Evolutionary conservation across 1,140 invertebrate species (phyloP).

Genomic region (Hylaeus anthracinus): DNA sequence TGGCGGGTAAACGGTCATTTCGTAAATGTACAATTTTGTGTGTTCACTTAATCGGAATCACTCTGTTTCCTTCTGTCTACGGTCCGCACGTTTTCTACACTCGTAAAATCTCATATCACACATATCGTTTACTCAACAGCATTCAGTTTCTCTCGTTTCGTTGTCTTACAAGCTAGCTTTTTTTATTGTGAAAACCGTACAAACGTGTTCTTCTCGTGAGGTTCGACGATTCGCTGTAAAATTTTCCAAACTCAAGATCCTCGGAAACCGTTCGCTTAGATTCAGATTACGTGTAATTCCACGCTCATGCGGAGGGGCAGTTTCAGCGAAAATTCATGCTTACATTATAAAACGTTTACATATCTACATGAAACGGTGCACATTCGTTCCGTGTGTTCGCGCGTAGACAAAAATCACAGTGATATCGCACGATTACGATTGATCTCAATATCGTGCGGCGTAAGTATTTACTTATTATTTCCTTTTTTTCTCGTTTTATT

Average conservation of each 20-base stretch:
- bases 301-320: background rate
- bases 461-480: background rate
- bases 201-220: slow-evolving; percentile 32
- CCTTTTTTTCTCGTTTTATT: background rate
- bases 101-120: slow-evolving; percentile 61
- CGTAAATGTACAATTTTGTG: slow-evolving; percentile 27
- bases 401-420: slow-evolving; percentile 33
- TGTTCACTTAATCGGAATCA: slow-evolving; percentile 2
- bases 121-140: slow-evolving; percentile 53
- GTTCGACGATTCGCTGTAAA: slow-evolving; percentile 3
- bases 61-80: slow-evolving; percentile 13
- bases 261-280: background rate
- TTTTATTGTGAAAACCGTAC: slow-evolving; percentile 35
- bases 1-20: slow-evolving; percentile 10
- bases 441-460: background rate
- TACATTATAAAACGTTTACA: slow-evolving; percentile 19
- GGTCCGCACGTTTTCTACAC: slow-evolving; percentile 4
- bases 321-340: background rate
- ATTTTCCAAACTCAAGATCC: background rate
- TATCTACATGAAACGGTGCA: slow-evolving; percentile 45
- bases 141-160: slow-evolving; percentile 28
- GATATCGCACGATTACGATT: slow-evolving; percentile 8
- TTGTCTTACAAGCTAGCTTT: slow-evolving; percentile 32
- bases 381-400: slow-evolving; percentile 20
- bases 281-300: background rate